Conservation (phyloP, 1,140 invertebrate genomes). For the Microplitis mediator region DNA sequence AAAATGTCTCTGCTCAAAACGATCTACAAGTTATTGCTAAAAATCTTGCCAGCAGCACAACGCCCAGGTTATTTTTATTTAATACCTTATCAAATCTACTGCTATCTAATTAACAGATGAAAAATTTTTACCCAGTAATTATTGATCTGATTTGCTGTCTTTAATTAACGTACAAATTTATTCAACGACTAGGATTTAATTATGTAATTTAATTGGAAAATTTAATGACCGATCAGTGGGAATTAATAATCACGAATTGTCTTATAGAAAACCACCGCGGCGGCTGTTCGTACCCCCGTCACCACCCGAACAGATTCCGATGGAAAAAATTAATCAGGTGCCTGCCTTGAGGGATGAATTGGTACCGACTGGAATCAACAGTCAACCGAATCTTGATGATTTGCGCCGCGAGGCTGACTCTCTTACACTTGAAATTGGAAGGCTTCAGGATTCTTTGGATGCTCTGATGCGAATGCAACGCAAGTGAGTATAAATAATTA, state of each 20-base stretch:
- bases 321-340: slow-evolving; percentile 52
- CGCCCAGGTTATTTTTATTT: slow-evolving; percentile 28
- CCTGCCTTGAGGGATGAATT: slow-evolving; percentile 82
- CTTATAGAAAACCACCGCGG: slow-evolving; percentile 46
- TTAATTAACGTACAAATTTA: too few species aligned
- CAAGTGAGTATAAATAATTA: slow-evolving; percentile 67
- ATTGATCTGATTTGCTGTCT: too few species aligned
- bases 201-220: too few species aligned
- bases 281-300: slow-evolving; percentile 54
- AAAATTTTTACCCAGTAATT: too few species aligned
- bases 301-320: slow-evolving; percentile 51
- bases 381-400: slow-evolving; percentile 76
- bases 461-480: slow-evolving; percentile 83
- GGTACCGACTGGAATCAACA: slow-evolving; percentile 76
- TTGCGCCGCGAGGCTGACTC: slow-evolving; percentile 81
- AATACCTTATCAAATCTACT: not conserved
- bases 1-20: slow-evolving; percentile 40
- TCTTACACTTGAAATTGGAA: slow-evolving; percentile 83
- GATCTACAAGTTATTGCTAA: slow-evolving; percentile 54
- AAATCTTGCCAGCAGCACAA: slow-evolving; percentile 44
- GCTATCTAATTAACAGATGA: not conserved
- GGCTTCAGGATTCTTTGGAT: slow-evolving; percentile 85
- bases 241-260: not conserved
- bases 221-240: not conserved
- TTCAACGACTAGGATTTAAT: too few species aligned